These are phyloP conservation scores for Parapristionchus giblindavisi DNA, from an alignment of 2,888 invertebrate genomes.

Conservation along the genomic window DNA sequence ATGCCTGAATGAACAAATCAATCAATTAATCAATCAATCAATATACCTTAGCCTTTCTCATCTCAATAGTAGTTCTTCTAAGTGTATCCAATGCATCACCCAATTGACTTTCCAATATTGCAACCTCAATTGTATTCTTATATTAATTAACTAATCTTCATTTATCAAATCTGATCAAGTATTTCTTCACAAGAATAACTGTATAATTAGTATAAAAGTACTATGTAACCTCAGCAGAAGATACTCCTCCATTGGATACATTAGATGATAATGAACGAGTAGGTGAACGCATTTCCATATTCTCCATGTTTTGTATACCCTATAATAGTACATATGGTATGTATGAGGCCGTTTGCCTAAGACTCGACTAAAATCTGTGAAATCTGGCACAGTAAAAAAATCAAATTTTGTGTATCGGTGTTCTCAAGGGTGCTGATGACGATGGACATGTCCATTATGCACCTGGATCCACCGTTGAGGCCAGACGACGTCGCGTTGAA, in stretches of 20 bases:
- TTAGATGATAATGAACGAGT: neutral
- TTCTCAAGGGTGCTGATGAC: no score
- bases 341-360: no score
- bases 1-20: neutral
- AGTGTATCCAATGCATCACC: neutral
- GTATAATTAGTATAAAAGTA: no score
- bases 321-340: no score
- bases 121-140: neutral
- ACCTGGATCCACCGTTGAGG: no score
- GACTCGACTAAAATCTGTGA: no score
- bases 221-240: slow-evolving; percentile 2
- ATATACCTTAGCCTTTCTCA: slow-evolving; percentile 26
- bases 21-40: neutral
- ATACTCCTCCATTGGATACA: neutral
- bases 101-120: slow-evolving; percentile 18
- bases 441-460: no score
- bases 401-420: no score
- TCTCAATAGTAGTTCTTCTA: slow-evolving; percentile 19
- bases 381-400: no score
- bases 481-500: no score
- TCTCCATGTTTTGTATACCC: slow-evolving; percentile 29
- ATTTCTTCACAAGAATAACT: neutral
- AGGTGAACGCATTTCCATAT: neutral
- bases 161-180: neutral
- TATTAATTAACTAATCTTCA: neutral